Percentiles rank a stretch among this genome's conserved stretches.
Conservation (phyloP, 2,113 vertebrate genomes). For the Cairina moschata region DNA sequence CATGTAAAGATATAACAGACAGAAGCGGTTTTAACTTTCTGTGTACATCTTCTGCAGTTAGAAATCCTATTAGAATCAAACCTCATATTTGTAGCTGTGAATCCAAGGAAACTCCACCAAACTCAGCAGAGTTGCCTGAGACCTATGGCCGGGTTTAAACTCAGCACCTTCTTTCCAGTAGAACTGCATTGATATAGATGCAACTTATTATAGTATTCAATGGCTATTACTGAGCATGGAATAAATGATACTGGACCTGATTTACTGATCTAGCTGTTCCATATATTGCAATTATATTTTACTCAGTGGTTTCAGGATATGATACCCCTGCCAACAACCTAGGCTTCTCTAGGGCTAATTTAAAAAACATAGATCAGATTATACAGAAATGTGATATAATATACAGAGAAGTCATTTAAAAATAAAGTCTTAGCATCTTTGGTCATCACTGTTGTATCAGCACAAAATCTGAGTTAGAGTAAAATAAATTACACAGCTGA, state of each 20-base stretch:
- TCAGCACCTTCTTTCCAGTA: background rate
- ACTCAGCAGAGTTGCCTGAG: background rate
- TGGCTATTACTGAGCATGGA: background rate
- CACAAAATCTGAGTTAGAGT: background rate
- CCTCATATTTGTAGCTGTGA: background rate
- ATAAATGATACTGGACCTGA: background rate
- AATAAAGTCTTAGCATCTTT: background rate
- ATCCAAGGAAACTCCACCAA: background rate
- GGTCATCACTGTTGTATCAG: background rate
- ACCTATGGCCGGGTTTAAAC: background rate
- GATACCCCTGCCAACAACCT: background rate
- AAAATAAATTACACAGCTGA: background rate
- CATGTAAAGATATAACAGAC: background rate
- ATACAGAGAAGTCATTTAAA: background rate
- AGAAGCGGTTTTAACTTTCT: background rate
- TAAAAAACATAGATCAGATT: background rate
- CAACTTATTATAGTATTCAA: background rate
- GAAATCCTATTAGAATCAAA: background rate
- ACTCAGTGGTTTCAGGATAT: background rate
- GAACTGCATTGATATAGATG: background rate
- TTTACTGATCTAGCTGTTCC: background rate
- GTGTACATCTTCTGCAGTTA: background rate
- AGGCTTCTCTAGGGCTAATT: background rate
- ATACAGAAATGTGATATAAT: background rate
- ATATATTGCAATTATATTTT: background rate